phyloP scores from a whole-genome alignment of 2,797 vertebrate genomes.

The Clarias platycephalus region DNA sequence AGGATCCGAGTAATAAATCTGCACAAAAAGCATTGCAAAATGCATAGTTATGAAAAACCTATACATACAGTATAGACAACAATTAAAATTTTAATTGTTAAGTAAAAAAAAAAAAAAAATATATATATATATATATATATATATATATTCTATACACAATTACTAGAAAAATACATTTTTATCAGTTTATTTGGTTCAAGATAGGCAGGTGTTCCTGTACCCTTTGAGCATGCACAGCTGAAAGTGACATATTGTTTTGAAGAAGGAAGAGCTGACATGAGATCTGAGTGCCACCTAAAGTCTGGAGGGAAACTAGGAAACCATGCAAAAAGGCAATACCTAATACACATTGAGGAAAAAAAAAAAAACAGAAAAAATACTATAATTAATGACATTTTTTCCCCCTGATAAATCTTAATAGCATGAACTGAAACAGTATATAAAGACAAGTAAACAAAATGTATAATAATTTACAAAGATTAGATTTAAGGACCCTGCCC shows the following conservation, averaged over 20 bases:
- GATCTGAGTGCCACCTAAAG: constrained; percentile 63
- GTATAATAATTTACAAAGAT: not conserved
- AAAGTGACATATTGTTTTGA: constrained; percentile 69
- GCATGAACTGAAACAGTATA: not conserved
- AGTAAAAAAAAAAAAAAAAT: not conserved
- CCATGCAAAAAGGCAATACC: constrained; percentile 76
- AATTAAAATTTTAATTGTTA: not conserved
- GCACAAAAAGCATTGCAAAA: not conserved
- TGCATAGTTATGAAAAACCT: not conserved
- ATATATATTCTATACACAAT: not conserved
- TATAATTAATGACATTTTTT: not conserved
- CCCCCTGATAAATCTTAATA: not conserved
- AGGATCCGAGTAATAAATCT: constrained; percentile 76
- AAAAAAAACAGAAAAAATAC: not conserved
- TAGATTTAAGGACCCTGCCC: not conserved
- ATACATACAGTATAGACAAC: not conserved
- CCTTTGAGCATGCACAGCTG: constrained; percentile 64
- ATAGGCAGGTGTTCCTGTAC: constrained; percentile 47
- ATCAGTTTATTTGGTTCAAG: not conserved
- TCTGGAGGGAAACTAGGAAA: constrained; percentile 76
- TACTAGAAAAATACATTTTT: not conserved
- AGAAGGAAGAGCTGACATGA: constrained; percentile 77
- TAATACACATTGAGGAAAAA: constrained; percentile 47
- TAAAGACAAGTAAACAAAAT: not conserved
- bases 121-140: too few species aligned